Conservation (phyloP, 2,888 invertebrate genomes). For the Microctonus aethiopoides region DNA sequence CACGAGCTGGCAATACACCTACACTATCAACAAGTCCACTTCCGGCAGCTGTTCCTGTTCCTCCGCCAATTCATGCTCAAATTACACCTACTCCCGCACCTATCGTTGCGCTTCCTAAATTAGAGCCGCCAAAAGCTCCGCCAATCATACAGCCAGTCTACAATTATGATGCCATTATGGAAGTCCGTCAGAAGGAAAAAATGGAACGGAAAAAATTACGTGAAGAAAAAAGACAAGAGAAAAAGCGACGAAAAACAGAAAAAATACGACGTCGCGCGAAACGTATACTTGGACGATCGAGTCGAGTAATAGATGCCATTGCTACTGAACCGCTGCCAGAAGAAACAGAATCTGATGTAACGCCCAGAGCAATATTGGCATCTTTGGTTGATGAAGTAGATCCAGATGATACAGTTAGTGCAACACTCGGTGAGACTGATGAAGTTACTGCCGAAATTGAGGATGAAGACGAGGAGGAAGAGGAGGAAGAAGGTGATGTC, state of each 20-base stretch:
- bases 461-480: conserved; percentile 47
- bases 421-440: not conserved
- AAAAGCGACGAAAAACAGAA: conserved; percentile 58
- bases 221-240: conserved; percentile 57
- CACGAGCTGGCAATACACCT: not conserved
- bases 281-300: conserved; percentile 35
- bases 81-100: conserved; percentile 25
- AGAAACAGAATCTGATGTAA: conserved; percentile 32
- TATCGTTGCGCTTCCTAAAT: conserved; percentile 38
- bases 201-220: conserved; percentile 60
- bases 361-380: conserved; percentile 2
- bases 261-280: conserved; percentile 55
- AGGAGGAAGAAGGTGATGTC: conserved; percentile 50
- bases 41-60: conserved; percentile 35
- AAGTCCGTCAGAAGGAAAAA: conserved; percentile 58
- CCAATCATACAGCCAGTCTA: conserved; percentile 57
- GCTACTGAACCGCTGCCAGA: conserved; percentile 26
- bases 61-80: not conserved
- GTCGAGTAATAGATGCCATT: conserved; percentile 31
- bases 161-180: conserved; percentile 64
- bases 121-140: conserved; percentile 32
- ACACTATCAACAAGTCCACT: conserved; percentile 28
- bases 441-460: conserved; percentile 34
- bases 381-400: conserved; percentile 44
- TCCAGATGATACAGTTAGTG: conserved; percentile 11